Evolutionary conservation across 1,140 invertebrate species (phyloP).

Genomic region (Trissolcus basalis): DNA sequence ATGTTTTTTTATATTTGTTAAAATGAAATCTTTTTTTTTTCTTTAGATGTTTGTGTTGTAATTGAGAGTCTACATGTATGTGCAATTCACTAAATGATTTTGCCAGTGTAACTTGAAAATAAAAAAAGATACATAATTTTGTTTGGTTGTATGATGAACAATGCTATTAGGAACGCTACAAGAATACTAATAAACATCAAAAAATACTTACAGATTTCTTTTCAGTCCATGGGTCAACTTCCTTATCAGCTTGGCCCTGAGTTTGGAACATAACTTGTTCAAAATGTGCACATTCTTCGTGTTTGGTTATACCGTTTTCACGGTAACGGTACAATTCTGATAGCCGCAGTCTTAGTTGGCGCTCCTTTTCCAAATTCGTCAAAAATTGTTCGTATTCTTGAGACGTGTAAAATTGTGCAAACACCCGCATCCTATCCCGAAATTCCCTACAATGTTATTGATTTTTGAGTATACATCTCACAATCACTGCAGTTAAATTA

Average conservation of each 20-base stretch:
- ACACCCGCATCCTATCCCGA: constrained; percentile 87
- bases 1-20: too few relatives aligned
- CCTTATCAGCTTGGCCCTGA: constrained; percentile 67
- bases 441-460: constrained; percentile 79
- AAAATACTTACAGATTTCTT: constrained; percentile 79
- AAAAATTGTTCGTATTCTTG: constrained; percentile 89
- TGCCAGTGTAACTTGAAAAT: constrained; percentile 2
- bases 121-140: neutral
- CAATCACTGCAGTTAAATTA: too few relatives aligned
- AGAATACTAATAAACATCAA: constrained; percentile 27
- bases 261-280: constrained; percentile 80
- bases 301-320: constrained; percentile 85
- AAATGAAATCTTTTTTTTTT: too few relatives aligned
- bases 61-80: neutral
- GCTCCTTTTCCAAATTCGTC: constrained; percentile 86
- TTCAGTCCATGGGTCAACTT: constrained; percentile 72
- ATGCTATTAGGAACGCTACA: constrained; percentile 13
- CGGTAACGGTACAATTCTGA: constrained; percentile 89
- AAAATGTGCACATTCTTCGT: constrained; percentile 89
- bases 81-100: constrained; percentile 1
- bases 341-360: constrained; percentile 87
- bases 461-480: too few relatives aligned
- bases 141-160: constrained; percentile 17
- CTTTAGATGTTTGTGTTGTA: constrained; percentile 10
- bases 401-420: constrained; percentile 91